Percentiles rank a stretch among this genome's conserved stretches.
These are phyloP conservation scores for Drosophila mulleri DNA, from an alignment of 2,888 invertebrate species.

Conservation along the genomic window DNA sequence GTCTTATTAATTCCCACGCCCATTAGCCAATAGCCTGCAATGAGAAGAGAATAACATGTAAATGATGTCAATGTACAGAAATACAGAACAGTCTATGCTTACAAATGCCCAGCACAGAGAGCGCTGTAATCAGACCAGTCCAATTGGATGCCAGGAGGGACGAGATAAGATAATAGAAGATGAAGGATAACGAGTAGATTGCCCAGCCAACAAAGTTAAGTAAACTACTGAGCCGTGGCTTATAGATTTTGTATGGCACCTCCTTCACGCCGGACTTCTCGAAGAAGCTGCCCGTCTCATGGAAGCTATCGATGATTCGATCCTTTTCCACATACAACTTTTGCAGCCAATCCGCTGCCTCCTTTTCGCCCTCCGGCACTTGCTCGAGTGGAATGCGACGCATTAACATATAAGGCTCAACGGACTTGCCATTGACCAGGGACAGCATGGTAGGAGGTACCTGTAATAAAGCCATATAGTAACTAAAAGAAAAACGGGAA, in stretches of 20 bases:
- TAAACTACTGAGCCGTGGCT: slow-evolving; percentile 88
- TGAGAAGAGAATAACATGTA: not conserved
- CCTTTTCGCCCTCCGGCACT: slow-evolving; percentile 90
- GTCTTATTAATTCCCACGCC: slow-evolving; percentile 93
- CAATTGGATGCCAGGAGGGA: slow-evolving; percentile 86
- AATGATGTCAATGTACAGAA: not conserved
- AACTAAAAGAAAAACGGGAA: slow-evolving; percentile 4
- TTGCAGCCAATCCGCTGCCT: slow-evolving; percentile 92
- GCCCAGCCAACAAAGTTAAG: slow-evolving; percentile 90
- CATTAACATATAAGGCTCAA: slow-evolving; percentile 91
- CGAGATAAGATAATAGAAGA: slow-evolving; percentile 79
- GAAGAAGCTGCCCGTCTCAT: slow-evolving; percentile 90
- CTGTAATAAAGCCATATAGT: slow-evolving; percentile 68
- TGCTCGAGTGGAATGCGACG: slow-evolving; percentile 92
- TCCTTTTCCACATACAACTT: slow-evolving; percentile 93
- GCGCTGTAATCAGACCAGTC: slow-evolving; percentile 81
- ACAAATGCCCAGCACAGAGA: slow-evolving; percentile 90
- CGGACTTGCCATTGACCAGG: slow-evolving; percentile 90
- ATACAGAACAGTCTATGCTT: slow-evolving; percentile 85
- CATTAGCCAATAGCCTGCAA: slow-evolving; percentile 90
- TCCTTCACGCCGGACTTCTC: slow-evolving; percentile 90
- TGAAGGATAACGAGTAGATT: slow-evolving; percentile 73
- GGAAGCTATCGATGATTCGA: slow-evolving; percentile 85
- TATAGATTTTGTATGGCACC: slow-evolving; percentile 87
- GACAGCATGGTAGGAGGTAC: slow-evolving; percentile 92